Evolutionary conservation across 2,113 vertebrate genomes (phyloP), one percentile per base, ranked within the genome.

Genomic region (Castor canadensis): DNA sequence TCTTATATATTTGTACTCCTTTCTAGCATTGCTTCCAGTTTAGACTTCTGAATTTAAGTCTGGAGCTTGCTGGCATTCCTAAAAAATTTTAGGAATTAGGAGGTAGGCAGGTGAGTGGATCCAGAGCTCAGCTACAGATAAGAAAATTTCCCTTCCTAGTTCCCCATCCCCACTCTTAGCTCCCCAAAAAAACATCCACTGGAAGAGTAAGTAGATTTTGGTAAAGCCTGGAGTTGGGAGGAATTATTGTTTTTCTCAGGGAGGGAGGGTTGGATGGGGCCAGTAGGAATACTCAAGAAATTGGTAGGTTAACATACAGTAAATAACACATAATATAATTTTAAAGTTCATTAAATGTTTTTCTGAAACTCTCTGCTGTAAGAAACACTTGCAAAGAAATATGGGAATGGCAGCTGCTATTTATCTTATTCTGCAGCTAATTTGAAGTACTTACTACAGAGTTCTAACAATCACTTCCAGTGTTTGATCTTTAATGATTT

Each of bases 341-440:
- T 91, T 86, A 80, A 79, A 71, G 26, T 79, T 95, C 26, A 80
- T 87, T 91, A 38, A 58, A 32, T 72, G 3, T 62, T 95, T 87
- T 82, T 86, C 58, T 91, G 85, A 66, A 66, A 40, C 20, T 94
- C 24, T 67, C 9, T 86, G 86, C 12, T 87, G 49, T 71, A 84
- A 60, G 66, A 76, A 82, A 52, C 52, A 66, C 22, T 91, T 86
- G 35, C 8, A 71, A n/a, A 91, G 81, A 91, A 72, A 86, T 22
- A 85, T 71, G 30, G 67, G 20, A 81, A 75, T 32, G 40, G 56
- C 38, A 80, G 49, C 35, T 82, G 6, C 58, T 75, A 16, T 67
- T 92, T 81, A 26, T 80, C 82, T n/a, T 85, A 79, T n/a, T 56
- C 81, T 87, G 9, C 73, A 81, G 35, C 58, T 95, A 47, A 67